phyloP scores from a whole-genome alignment of 2,113 vertebrate species.

The Dipodomys ordii region DNA sequence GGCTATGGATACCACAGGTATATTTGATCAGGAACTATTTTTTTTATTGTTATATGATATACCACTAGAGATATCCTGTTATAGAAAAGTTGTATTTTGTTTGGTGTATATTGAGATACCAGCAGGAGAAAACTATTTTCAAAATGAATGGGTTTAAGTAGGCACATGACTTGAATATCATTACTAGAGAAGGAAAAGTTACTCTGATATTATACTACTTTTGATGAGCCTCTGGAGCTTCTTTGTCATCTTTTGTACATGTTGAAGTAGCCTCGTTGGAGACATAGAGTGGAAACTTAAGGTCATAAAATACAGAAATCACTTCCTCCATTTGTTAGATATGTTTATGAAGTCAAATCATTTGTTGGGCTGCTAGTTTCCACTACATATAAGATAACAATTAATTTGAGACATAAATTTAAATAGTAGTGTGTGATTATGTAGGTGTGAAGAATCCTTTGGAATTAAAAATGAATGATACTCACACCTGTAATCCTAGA shows the following conservation, averaged over 20 bases:
- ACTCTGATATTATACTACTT: conserved; percentile 71
- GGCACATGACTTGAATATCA: conserved; percentile 66
- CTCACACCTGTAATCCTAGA: not conserved
- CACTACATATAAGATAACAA: conserved; percentile 66
- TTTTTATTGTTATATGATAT: not conserved
- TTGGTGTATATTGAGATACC: conserved; percentile 38
- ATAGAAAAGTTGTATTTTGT: conserved; percentile 60
- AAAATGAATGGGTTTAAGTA: conserved; percentile 73
- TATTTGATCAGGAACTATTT: not conserved
- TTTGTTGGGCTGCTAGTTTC: conserved; percentile 78
- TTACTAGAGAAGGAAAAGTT: conserved; percentile 75
- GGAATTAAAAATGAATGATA: conserved; percentile 66
- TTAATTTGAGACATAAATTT: conserved; percentile 76
- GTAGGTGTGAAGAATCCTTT: conserved; percentile 65
- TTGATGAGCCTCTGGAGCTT: conserved; percentile 82
- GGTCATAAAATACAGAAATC: conserved; percentile 78
- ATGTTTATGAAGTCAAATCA: conserved; percentile 82
- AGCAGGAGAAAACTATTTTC: conserved; percentile 63
- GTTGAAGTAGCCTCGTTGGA: conserved; percentile 71
- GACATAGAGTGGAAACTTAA: conserved; percentile 81
- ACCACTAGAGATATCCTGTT: not conserved
- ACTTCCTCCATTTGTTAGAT: conserved; percentile 80
- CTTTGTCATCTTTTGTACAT: conserved; percentile 69
- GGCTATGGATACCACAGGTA: not conserved
- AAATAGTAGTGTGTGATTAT: conserved; percentile 76